Percentiles rank a stretch among this genome's conserved stretches.
These are phyloP conservation scores for Astur gentilis DNA, from an alignment of 2,113 vertebrate species.

Conservation along the genomic window DNA sequence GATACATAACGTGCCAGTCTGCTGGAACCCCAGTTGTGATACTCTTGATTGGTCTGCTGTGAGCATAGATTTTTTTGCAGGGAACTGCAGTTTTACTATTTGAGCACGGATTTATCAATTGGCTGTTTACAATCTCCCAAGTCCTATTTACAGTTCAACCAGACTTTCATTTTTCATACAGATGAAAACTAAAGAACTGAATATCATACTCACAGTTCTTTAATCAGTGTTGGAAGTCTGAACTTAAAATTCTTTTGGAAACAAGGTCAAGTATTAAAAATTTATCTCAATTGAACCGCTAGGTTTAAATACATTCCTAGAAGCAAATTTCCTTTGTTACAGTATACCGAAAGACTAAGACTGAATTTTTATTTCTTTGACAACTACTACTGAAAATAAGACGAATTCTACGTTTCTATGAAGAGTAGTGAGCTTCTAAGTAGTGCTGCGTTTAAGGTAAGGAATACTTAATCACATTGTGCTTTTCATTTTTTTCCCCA, in stretches of 20 bases:
- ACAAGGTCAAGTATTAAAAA: neutral
- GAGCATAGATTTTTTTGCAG: too few relatives aligned
- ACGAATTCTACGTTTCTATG: accelerated
- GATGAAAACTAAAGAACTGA: neutral
- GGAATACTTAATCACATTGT: neutral
- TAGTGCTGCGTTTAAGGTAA: neutral
- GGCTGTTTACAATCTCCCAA: neutral
- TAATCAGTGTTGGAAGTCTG: neutral
- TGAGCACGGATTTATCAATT: neutral
- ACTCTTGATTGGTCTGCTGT: neutral
- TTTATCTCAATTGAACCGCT: neutral
- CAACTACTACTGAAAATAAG: neutral
- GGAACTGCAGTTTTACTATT: neutral
- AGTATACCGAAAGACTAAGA: neutral
- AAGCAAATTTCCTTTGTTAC: neutral
- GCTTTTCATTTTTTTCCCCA: neutral
- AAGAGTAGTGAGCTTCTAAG: neutral
- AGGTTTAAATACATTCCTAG: neutral
- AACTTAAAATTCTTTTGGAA: neutral
- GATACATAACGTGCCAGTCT: accelerated
- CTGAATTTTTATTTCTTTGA: neutral
- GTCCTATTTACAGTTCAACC: neutral
- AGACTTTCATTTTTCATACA: neutral
- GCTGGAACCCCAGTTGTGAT: neutral
- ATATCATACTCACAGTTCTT: neutral